Percentiles rank a stretch among this genome's conserved stretches.
phyloP scores from a whole-genome alignment of 2,797 vertebrate genomes.

The Lepus oiostolus region DNA sequence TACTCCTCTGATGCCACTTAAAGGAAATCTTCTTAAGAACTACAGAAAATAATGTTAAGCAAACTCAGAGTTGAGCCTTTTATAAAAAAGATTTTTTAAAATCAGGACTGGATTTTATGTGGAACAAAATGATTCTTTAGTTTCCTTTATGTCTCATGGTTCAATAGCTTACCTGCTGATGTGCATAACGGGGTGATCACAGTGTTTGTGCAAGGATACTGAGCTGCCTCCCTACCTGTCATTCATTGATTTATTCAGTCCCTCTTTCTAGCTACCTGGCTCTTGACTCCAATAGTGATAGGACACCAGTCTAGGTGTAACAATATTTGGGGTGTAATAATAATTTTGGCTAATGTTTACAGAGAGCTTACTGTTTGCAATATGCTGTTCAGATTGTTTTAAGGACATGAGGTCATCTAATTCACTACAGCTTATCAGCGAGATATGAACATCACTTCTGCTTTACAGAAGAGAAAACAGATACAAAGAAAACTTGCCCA shows the following conservation, averaged over 20 bases:
- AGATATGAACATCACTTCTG: not conserved
- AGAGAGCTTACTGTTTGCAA: too few species aligned
- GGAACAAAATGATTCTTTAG: constrained; percentile 12
- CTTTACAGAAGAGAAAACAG: not conserved
- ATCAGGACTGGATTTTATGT: not conserved
- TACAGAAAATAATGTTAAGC: constrained; percentile 75
- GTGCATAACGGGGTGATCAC: not conserved
- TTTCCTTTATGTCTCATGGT: not conserved
- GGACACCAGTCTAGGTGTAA: not conserved
- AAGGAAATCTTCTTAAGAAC: constrained; percentile 67
- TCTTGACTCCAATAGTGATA: not conserved
- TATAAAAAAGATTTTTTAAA: constrained; percentile 43
- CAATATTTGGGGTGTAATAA: not conserved
- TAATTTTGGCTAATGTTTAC: not conserved
- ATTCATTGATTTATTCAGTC: not conserved
- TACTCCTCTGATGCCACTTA: constrained; percentile 81
- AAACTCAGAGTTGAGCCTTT: constrained; percentile 55
- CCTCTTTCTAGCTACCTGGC: not conserved
- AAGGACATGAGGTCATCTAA: not conserved
- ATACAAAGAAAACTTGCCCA: not conserved
- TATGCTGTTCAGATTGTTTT: not conserved
- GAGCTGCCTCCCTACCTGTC: too few species aligned
- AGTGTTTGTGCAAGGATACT: not conserved
- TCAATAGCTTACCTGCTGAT: not conserved
- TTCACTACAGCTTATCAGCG: not conserved